Evolutionary conservation across 2,113 vertebrate species (phyloP), one percentile per base, ranked within the genome.

Genomic region (Cepphus grylle): DNA sequence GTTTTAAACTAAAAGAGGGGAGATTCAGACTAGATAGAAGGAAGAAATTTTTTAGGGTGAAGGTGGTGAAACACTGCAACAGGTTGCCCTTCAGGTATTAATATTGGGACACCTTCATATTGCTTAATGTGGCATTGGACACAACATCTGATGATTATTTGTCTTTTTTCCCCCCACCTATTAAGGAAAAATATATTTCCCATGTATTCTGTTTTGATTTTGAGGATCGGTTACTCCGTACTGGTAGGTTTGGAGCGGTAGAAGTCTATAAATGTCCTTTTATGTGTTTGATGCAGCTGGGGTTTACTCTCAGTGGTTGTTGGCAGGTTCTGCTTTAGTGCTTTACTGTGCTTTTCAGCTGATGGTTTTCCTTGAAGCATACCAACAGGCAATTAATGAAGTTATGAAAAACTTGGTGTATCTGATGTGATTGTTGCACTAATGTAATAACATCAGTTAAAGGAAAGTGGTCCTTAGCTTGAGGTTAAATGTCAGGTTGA

Each of bases 1-100:
- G 9, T 34, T 86, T 80, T 71, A 42, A 71, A 47, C 12, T 38
- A 8, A 29, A 45, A 56, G 32, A 56, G 21, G 5, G 6, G 5
- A 21, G 22, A n/a, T 56, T 59, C 36, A 52, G 62, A 27, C 19
- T 18, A 38, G 14, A 17, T 11, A 12, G 1, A 40, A 61, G 36
- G 36, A 29, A 30, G 58, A n/a, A 10, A 12, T 13, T 4, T 56
- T 61, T 76, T 15, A 10, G 0, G 0, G 2, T 26, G 20, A 26
- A 18, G 16, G 8, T 81, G 42, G 18, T 81, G n/a, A 47, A 69
- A 27, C 59, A 14, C 5, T 49, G 21, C n/a, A 22, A 42, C 30
- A 56, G 6, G 40, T 27, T 86, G 29, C 55, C 20, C 19, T 65
- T 63, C 14, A 61, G 26, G 17, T 72, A 12, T 34, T 90, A 71